Percentiles rank a stretch among this genome's conserved stretches.
phyloP scores from a whole-genome alignment of 2,888 invertebrate species.

The Drosophila prolongata region DNA sequence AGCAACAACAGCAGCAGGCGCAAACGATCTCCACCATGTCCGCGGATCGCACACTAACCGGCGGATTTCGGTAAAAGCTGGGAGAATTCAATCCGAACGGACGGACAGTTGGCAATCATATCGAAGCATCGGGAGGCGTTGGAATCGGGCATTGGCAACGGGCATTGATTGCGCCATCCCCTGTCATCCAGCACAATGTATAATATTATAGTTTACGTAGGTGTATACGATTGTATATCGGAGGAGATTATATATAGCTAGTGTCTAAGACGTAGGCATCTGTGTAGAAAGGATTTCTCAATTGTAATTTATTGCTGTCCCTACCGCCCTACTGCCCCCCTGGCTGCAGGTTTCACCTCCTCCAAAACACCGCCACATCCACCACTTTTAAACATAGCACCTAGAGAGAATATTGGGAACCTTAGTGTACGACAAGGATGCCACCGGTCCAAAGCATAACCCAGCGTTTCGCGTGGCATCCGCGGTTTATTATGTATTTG shows the following conservation, averaged over 20 bases:
- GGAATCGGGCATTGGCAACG: conserved; percentile 5
- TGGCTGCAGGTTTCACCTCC: conserved; percentile 30
- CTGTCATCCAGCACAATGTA: conserved; percentile 40
- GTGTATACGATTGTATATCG: conserved; percentile 34
- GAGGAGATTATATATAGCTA: conserved; percentile 31
- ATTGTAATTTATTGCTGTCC: conserved; percentile 33
- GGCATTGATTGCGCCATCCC: conserved; percentile 21
- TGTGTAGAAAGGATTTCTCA: conserved; percentile 37
- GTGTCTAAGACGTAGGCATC: conserved; percentile 19
- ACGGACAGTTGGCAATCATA: conserved; percentile 30
- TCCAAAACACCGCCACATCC: conserved; percentile 1
- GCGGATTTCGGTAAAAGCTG: conserved; percentile 64
- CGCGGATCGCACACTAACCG: conserved; percentile 53
- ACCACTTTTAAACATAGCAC: conserved; percentile 15
- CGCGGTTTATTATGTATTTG: conserved; percentile 42
- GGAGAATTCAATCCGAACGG: background rate
- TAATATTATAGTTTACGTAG: conserved; percentile 27
- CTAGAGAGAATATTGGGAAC: conserved; percentile 8
- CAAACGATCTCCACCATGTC: conserved; percentile 49
- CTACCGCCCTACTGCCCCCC: background rate
- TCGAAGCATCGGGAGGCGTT: conserved; percentile 44
- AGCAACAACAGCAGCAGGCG: conserved; percentile 36
- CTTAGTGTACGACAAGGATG: conserved; percentile 11
- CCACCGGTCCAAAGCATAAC: conserved; percentile 12
- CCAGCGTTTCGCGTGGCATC: conserved; percentile 14